Percentiles rank a stretch among this genome's conserved stretches.
Conservation (phyloP, 1,140 invertebrate genomes). For the Calosoma granatense region DNA sequence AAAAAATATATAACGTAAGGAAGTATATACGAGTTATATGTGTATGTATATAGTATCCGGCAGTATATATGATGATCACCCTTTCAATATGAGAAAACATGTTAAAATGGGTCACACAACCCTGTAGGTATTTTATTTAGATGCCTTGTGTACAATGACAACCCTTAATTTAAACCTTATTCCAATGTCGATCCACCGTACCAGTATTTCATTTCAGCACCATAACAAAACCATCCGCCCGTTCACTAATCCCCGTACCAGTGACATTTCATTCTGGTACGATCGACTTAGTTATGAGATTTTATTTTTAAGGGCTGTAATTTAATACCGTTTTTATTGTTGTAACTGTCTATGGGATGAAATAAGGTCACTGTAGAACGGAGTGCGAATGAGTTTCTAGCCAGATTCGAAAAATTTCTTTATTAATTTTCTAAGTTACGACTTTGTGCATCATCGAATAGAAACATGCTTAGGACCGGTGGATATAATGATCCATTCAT, state of each 20-base stretch:
- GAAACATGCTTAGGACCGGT: background rate
- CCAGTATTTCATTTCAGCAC: background rate
- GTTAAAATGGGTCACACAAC: slow-evolving; percentile 17
- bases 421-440: slow-evolving; percentile 8
- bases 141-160: slow-evolving; percentile 21
- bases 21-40: no score
- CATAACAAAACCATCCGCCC: background rate
- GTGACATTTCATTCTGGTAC: background rate
- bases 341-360: slow-evolving; percentile 7
- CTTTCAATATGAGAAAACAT: slow-evolving; percentile 12
- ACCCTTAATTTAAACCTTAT: slow-evolving; percentile 27
- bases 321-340: slow-evolving; percentile 25
- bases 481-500: no score
- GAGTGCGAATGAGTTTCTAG: slow-evolving; percentile 1
- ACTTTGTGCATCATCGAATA: background rate
- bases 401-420: slow-evolving; percentile 4
- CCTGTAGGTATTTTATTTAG: slow-evolving; percentile 15
- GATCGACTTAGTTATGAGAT: slow-evolving; percentile 19
- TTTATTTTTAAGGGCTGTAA: slow-evolving; percentile 21
- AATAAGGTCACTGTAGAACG: background rate
- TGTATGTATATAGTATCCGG: no score
- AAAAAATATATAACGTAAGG: no score
- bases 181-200: slow-evolving; percentile 16
- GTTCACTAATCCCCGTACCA: no score
- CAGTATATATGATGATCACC: background rate